Evolutionary conservation across 30 jellyfish, hydroid and myxozoan species (phyloP), one percentile per base, ranked within the genome.

Genomic region (Aurelia coerulea): DNA sequence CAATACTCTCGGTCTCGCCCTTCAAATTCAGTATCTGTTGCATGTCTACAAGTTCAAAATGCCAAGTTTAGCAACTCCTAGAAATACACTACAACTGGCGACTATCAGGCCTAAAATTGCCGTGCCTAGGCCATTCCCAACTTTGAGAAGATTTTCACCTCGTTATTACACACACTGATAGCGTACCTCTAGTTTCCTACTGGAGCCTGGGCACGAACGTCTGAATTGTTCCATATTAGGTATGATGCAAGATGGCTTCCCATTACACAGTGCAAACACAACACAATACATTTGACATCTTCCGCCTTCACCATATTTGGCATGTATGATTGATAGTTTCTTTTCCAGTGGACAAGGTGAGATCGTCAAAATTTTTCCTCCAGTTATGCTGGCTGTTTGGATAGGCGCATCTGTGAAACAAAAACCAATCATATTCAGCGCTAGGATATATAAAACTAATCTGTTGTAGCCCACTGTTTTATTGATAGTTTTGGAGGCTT

Each of bases 191-290:
- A 75, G 90, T 54, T 66, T 71, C 41, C 78, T 60, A 50, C 90
- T 88, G 87, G 90, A 65, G 78, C 96, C 96, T 62, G 96, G 88
- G 79, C 96, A 88, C 49, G 89, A 72, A 13, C 84, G 65, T 79
- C 89, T 78, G 74, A 88, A 88, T 56, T 75, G 89, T 6, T 79
- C 85, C 96, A 88, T 71, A 78, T 88, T 79, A n/a, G 97, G 97
- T 18, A 89, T 80, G 62, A 89, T 72, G 90, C 97, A 89, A 7
- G 91, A 74, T 62, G 79, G 85, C 85, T 89, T 89, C 50, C 90
- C 97, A 64, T 89, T 89, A 42, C 97, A 89, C 64, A 81, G 65
- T 52, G 97, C 97, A 74, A 89, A 89, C 50, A 89, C 97, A 39
- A 89, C 87, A 54, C 97, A 89, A 35, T 81, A 80, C 92, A 89